These are phyloP conservation scores for Ictalurus furcatus DNA, from an alignment of 2,113 vertebrate species.

Conservation along the genomic window DNA sequence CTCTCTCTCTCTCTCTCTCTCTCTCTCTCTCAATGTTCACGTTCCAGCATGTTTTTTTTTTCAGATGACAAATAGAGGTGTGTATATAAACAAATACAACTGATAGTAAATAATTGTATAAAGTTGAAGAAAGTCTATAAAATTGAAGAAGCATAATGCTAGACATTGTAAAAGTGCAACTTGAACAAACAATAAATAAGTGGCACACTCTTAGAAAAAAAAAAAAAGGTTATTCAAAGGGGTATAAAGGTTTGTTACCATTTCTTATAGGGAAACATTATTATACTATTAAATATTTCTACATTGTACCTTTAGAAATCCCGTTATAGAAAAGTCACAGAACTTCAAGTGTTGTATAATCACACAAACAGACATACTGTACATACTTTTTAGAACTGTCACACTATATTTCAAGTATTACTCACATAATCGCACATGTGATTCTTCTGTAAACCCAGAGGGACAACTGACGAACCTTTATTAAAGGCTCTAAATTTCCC, in stretches of 20 bases:
- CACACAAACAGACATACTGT: too few relatives aligned
- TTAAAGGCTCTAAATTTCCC: background rate
- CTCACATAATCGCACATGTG: background rate
- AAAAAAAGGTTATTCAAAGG: background rate
- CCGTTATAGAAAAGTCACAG: background rate
- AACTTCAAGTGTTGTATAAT: too few relatives aligned
- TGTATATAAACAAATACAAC: background rate
- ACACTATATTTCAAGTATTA: background rate
- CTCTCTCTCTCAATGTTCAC: background rate
- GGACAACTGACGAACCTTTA: background rate
- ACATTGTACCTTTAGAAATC: background rate
- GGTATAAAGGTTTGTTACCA: background rate
- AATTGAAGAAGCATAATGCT: background rate
- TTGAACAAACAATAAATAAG: background rate
- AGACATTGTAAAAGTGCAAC: background rate
- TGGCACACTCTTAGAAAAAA: background rate
- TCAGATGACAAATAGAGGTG: background rate
- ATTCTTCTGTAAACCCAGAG: background rate
- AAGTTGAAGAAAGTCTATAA: background rate
- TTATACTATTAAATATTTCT: background rate
- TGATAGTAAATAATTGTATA: background rate
- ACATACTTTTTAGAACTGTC: background rate
- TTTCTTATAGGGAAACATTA: background rate
- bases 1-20: background rate
- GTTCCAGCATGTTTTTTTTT: background rate